Evolutionary conservation across 2,888 invertebrate genomes (phyloP).

Genomic region (Macrosoma leucophasiata): DNA sequence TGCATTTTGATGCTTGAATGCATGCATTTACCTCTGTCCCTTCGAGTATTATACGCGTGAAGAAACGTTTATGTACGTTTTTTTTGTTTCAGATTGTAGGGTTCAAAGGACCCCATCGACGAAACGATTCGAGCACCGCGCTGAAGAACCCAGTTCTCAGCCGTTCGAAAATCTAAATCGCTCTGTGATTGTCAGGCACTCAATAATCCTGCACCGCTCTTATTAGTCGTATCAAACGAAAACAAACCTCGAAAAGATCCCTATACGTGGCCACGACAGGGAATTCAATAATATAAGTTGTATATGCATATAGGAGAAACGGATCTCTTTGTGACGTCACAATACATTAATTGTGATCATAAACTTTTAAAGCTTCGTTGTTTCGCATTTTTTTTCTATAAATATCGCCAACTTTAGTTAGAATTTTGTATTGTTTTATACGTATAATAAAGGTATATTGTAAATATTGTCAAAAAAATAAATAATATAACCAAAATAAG

Average conservation of each 20-base stretch:
- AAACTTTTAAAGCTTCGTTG: conserved; percentile 44
- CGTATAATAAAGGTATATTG: conserved; percentile 34
- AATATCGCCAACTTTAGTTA: conserved; percentile 49
- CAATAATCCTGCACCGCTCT: conserved; percentile 62
- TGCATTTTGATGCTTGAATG: too few relatives aligned
- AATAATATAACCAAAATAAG: conserved; percentile 38
- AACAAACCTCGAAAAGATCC: conserved; percentile 52
- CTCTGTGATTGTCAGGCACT: conserved; percentile 64
- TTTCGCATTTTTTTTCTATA: conserved; percentile 52
- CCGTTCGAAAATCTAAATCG: conserved; percentile 60
- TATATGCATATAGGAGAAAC: conserved; percentile 70
- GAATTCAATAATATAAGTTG: conserved; percentile 43
- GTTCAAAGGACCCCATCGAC: conserved; percentile 51
- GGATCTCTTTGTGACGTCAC: conserved; percentile 75
- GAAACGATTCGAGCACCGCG: conserved; percentile 68
- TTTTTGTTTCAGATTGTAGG: conserved; percentile 62
- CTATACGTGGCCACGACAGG: conserved; percentile 70
- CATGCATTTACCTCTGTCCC: too few relatives aligned
- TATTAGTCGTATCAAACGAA: conserved; percentile 56
- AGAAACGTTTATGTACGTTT: background rate
- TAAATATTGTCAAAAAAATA: conserved; percentile 41
- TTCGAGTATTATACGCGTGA: too few relatives aligned
- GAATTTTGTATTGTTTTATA: conserved; percentile 34
- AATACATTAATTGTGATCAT: conserved; percentile 61
- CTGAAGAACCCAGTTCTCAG: conserved; percentile 39